Conservation (phyloP, 2,797 vertebrate genomes). For the Agapornis canus region DNA sequence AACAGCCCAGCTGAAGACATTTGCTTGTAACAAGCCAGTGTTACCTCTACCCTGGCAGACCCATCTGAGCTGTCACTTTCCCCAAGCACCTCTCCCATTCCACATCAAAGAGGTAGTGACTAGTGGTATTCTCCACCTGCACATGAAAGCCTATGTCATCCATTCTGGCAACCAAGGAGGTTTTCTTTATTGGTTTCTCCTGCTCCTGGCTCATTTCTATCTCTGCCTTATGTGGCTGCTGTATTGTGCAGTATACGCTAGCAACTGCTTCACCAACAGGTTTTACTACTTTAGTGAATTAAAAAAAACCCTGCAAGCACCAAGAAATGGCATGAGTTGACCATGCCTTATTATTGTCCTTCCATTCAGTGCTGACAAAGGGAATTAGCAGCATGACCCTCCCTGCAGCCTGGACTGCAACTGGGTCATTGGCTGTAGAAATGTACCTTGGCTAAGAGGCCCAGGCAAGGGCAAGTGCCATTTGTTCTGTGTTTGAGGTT, state of each 20-base stretch:
- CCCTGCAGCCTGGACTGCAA: background rate
- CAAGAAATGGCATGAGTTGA: background rate
- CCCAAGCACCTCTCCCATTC: conserved; percentile 14
- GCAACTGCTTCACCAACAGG: background rate
- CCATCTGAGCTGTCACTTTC: background rate
- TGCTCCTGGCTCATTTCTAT: background rate
- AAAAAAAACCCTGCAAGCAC: background rate
- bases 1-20: background rate
- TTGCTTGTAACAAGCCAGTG: background rate
- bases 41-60: background rate
- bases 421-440: background rate
- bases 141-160: background rate
- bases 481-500: background rate
- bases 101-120: conserved; percentile 25
- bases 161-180: background rate
- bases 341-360: background rate
- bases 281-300: background rate
- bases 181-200: conserved; percentile 15
- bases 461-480: background rate
- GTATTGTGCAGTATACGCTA: background rate
- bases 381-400: background rate
- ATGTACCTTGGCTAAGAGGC: background rate
- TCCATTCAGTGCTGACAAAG: background rate
- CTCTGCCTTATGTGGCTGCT: background rate
- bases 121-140: background rate